Evolutionary conservation across 2,113 vertebrate species (phyloP), one percentile per base, ranked within the genome.

Genomic region (Triplophysa dalaica): DNA sequence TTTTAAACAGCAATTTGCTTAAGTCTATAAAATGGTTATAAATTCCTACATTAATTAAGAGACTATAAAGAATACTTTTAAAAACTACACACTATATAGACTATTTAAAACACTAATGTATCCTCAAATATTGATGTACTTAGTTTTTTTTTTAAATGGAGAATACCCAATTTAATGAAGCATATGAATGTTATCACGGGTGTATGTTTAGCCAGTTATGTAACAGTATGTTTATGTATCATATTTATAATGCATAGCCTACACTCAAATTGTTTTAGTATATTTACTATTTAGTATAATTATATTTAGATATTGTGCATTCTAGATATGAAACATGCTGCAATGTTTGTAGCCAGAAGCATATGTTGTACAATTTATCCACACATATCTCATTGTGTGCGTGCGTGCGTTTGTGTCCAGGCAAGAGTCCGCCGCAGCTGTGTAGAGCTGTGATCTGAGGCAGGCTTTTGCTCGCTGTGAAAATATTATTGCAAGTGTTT

Each of bases 401-500:
- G 33, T 80, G 80, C 38, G 50, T 73, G 66, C n/a, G 79, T 21
- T 78, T 78, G 74, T 67, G 63, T 78, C 52, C 43, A 77, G 76
- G 77, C 83, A 60, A 58, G 82, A 70, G 79, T 70, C 33, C 45
- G 63, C 64, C 83, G 79, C 79, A 85, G 82, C 79, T 81, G 80
- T 84, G 82, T 29, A 6, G 52, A 60, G 81, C 64, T 87, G 78
- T 90, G 92, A 92, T 92, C 90, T 92, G 91, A 90, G 89, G 91
- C 91, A 89, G 90, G 90, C 91, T 87, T 85, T 90, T 92, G 89
- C 89, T 91, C 88, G 92, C 91, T 90, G 90, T 89, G 90, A 93
- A 93, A 93, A 93, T 93, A 93, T 93, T 93, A 93, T 93, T 90
- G 89, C 92, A 93, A 93, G 91, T 93, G 92, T 93, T 93, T 93